phyloP scores from a whole-genome alignment of 92 coral and sea anemone genomes.

The Chrysogorgia sp. region DNA sequence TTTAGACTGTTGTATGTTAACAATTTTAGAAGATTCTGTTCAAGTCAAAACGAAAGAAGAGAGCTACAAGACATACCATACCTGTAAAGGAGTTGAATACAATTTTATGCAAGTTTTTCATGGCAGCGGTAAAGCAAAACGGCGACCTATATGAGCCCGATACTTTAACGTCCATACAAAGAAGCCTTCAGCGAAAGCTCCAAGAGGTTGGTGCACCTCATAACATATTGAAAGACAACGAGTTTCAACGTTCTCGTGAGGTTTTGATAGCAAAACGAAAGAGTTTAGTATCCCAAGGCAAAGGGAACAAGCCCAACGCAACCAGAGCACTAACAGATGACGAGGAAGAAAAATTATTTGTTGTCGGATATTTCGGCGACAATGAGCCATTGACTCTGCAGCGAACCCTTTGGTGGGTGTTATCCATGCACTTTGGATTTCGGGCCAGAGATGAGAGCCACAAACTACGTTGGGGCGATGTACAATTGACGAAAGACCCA shows the following conservation, averaged over 20 bases:
- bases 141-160: not conserved
- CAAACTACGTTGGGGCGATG: slow-evolving; percentile 47
- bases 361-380: slow-evolving; percentile 38
- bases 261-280: slow-evolving; percentile 29
- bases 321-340: slow-evolving; percentile 26
- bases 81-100: not conserved
- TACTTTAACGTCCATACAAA: slow-evolving; percentile 39
- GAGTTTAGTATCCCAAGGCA: slow-evolving; percentile 31
- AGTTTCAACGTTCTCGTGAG: slow-evolving; percentile 28
- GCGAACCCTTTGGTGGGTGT: slow-evolving; percentile 45
- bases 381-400: slow-evolving; percentile 21
- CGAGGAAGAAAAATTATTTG: slow-evolving; percentile 40
- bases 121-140: not conserved
- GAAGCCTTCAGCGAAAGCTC: slow-evolving; percentile 49
- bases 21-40: not conserved
- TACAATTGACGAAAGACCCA: slow-evolving; percentile 30
- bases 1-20: too few relatives aligned
- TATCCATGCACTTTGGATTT: slow-evolving; percentile 44
- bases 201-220: not conserved
- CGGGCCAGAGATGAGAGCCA: slow-evolving; percentile 43
- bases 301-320: slow-evolving; percentile 48
- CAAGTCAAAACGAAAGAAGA: not conserved
- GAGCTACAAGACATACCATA: not conserved
- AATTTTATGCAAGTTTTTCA: not conserved
- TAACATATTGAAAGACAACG: slow-evolving; percentile 52